Percentiles rank a stretch among this genome's conserved stretches.
Conservation (phyloP, 2,797 vertebrate genomes). For the Rousettus madagascariensis region DNA sequence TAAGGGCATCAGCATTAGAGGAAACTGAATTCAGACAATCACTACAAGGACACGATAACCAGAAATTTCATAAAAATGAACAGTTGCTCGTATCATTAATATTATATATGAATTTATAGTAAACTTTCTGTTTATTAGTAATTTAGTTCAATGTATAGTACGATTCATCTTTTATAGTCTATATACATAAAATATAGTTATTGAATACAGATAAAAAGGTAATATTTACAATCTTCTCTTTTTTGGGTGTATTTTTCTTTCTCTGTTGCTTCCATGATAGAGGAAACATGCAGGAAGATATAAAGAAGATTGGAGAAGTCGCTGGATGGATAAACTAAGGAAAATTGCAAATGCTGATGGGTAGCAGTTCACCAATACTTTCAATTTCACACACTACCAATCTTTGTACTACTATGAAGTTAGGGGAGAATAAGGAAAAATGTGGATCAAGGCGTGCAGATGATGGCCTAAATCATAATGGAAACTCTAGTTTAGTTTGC, state of each 20-base stretch:
- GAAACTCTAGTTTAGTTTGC: not conserved
- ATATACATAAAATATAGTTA: not conserved
- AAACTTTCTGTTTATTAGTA: not conserved
- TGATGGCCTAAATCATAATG: not conserved
- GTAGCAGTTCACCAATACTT: not conserved
- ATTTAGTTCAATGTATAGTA: not conserved
- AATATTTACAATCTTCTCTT: not conserved
- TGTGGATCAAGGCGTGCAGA: accelerated
- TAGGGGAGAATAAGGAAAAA: not conserved
- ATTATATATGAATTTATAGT: not conserved
- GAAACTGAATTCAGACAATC: not conserved
- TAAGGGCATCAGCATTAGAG: not conserved
- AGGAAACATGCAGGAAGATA: not conserved
- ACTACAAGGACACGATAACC: not conserved
- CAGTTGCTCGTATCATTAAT: not conserved
- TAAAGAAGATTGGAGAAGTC: not conserved
- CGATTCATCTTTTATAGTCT: not conserved
- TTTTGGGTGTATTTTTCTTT: not conserved
- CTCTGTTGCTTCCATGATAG: not conserved
- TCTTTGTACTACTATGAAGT: not conserved
- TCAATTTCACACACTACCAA: not conserved
- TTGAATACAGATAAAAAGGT: not conserved
- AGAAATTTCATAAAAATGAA: constrained; percentile 32
- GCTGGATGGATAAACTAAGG: not conserved
- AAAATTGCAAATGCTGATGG: not conserved